Evolutionary conservation across 1,140 invertebrate genomes (phyloP).

Genomic region (Aplysia californica): DNA sequence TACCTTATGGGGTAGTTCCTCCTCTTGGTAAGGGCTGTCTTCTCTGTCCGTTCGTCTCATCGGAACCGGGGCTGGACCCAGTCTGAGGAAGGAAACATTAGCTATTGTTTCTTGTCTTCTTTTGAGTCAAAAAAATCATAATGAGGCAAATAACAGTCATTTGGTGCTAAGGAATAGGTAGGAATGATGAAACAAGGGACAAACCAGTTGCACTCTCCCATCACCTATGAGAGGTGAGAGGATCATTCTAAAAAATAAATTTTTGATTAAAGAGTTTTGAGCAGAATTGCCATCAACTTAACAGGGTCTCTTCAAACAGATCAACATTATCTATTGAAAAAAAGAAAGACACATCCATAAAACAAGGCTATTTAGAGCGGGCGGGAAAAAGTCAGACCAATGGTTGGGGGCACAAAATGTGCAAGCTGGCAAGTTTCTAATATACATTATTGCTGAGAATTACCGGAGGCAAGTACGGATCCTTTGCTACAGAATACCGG

Average conservation of each 20-base stretch:
- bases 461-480: not conserved
- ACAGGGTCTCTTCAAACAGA: not conserved
- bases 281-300: not conserved
- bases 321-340: not conserved
- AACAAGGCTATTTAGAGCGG: too few relatives aligned
- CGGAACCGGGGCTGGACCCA: constrained; percentile 50
- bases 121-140: not conserved
- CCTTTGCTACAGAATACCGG: not conserved
- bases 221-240: not conserved
- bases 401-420: not conserved
- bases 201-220: not conserved
- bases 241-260: not conserved
- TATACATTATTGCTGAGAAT: not conserved
- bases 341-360: too few relatives aligned
- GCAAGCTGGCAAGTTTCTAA: not conserved
- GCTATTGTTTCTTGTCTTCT: not conserved
- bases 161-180: not conserved
- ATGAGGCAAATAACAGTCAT: not conserved
- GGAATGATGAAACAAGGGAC: not conserved
- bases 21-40: constrained; percentile 67
- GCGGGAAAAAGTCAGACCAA: too few relatives aligned
- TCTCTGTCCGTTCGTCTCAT: constrained; percentile 45
- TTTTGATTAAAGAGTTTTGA: not conserved
- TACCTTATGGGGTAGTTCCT: constrained; percentile 60
- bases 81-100: constrained; percentile 34